Base-by-base conservation (phyloP, 2,113 vertebrate species). In the Delphinapterus leucas region DNA sequence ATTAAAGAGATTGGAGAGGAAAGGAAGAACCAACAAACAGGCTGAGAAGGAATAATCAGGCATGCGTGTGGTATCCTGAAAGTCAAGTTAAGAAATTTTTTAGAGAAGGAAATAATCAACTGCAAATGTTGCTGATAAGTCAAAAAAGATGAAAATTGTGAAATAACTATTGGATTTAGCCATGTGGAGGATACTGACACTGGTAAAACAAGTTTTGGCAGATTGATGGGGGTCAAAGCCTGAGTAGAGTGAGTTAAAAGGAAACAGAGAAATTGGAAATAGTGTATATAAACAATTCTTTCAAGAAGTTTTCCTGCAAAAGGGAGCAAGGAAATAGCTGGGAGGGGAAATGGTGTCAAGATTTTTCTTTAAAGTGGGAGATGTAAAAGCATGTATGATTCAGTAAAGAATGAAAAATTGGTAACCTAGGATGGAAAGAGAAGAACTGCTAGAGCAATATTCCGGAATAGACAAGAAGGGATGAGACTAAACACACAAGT, bases 211-310 rank as follows among this genome's bases (percentile, higher is more conserved):
- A 86, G 33, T 81, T 93, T 67, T 92, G 41, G 10, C 31, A 96
- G 36, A 93, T 0, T 70, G 36, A 88, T 20, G 8, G 14, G 23
- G n/a, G 58, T 36, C 6, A 53, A 89, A 84, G 60, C 20, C 60
- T 76, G 68, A 76, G 26, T 74, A 73, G 11, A 82, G 15, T 96
- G 49, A 93, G 26, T 76, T 92, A 91, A 13, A 6, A 53, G 23
- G n/a, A 94, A 63, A 96, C 26, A 88, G 80, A 94, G 77, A 94
- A 77, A 84, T 79, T 8, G 13, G 28, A 92, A 96, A 93, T 18
- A 76, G 5, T 49, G 12, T 95, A 73, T 77, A 93, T 2, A 68
- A 31, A 67, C 18, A 95, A 88, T 93, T 90, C 10, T 90, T 88
- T 55, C 68, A 81, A 92, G 49, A 74, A 90, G 26, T 67, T 95